Evolutionary conservation across 2,797 vertebrate genomes (phyloP), one percentile per base, ranked within the genome.

Genomic region (Platyrinchus mystaceus): DNA sequence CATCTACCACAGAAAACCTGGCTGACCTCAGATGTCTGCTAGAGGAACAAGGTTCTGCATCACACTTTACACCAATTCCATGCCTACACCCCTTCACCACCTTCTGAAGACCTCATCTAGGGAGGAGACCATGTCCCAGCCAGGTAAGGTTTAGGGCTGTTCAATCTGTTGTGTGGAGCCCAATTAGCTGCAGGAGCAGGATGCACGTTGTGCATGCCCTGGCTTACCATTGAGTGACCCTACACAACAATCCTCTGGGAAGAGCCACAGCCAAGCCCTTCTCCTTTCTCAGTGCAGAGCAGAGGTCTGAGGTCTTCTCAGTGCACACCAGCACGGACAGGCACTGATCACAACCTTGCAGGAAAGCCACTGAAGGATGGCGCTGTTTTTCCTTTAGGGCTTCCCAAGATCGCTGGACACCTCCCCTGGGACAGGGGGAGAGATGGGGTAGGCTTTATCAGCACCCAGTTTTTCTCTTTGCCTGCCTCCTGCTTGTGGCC

Each of bases 261-360:
- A 58, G 7, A 64, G 39, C 36, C 28, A 2, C 49, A 77, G 24
- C 44, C 32, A 82, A 3, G 2, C 5, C 27, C 56, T 77, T n/a
- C 27, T 49, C 11, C 17, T 22, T 19, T 23, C 18, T n/a, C 70
- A 63, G 44, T 2, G 22, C 52, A 32, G 44, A 73, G 58, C 24
- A 34, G 74, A 59, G 19, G 21, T 5, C 27, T 50, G 49, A 50
- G 49, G 49, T 50, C 49, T 50, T 50, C 26, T 28, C 49, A 50
- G 49, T 10, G 49, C 27, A 50, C 2, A 4, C 10, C 67, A 60
- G 44, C 37, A 60, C 0, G 0, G 63, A 26, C 14, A 34, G 28
- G n/a, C 41, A 24, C 10, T 7, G 64, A 52, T 20, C 2, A 2
- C 30, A 27, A 7, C 28, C 13, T 52, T 15, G 12, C 20, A 3